These are phyloP conservation scores for Homarus gammarus DNA, from an alignment of 2,888 invertebrate genomes.

Conservation along the genomic window DNA sequence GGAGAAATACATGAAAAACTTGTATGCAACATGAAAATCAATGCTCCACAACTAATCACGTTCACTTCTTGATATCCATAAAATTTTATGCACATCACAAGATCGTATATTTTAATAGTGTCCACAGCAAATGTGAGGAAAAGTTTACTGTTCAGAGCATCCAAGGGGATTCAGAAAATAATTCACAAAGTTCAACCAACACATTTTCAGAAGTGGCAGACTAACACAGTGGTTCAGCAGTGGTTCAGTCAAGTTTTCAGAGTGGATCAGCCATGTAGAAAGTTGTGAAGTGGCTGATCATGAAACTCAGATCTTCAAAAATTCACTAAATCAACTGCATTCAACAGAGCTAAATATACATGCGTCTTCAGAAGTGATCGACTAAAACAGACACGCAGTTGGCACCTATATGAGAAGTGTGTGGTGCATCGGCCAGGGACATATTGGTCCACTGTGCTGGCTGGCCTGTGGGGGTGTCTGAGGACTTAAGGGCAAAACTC, in stretches of 20 bases:
- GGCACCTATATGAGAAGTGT: constrained; percentile 85
- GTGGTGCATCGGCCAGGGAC: constrained; percentile 89
- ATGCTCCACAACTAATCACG: neutral
- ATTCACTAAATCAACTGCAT: constrained; percentile 16
- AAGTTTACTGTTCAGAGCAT: constrained; percentile 38
- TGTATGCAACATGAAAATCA: constrained; percentile 20
- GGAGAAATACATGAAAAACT: constrained; percentile 4
- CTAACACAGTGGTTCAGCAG: neutral
- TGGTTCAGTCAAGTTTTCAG: neutral
- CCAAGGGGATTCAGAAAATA: constrained; percentile 11
- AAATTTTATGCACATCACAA: constrained; percentile 6
- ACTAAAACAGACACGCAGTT: constrained; percentile 94
- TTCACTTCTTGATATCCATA: constrained; percentile 28
- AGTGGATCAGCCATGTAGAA: neutral
- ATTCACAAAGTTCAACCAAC: neutral
- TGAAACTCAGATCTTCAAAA: neutral
- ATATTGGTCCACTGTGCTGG: constrained; percentile 87
- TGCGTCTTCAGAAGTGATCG: constrained; percentile 84
- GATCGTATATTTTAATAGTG: neutral
- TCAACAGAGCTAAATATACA: neutral
- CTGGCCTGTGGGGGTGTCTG: constrained; percentile 78
- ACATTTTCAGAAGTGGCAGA: constrained; percentile 1
- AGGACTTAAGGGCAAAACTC: constrained; percentile 81
- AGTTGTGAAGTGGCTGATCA: constrained; percentile 15
- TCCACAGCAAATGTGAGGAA: constrained; percentile 39